These are phyloP conservation scores for Stomatorhinus ivindoensis DNA, from an alignment of 2,113 vertebrate species.

Conservation along the genomic window DNA sequence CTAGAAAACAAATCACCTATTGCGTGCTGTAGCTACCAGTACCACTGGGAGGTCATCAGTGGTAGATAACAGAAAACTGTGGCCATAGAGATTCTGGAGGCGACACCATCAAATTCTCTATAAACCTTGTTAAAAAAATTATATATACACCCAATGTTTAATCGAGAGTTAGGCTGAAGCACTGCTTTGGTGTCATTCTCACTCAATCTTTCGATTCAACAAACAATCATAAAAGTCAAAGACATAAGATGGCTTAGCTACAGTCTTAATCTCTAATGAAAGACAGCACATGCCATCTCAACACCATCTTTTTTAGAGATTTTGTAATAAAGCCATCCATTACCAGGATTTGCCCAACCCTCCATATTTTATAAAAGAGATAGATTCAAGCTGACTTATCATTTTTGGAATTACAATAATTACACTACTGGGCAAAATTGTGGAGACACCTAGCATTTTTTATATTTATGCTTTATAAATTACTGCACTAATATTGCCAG, in stretches of 20 bases:
- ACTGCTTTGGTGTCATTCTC: not conserved
- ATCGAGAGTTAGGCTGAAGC: not conserved
- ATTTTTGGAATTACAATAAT: not conserved
- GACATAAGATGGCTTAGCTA: not conserved
- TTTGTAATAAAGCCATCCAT: not conserved
- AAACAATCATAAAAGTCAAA: not conserved
- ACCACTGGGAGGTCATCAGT: not conserved
- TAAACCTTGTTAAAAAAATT: not conserved
- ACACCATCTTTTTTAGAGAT: not conserved
- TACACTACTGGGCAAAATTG: no score
- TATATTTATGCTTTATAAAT: not conserved
- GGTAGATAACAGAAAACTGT: not conserved
- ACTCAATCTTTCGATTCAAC: not conserved
- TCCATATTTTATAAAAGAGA: not conserved
- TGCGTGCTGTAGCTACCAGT: not conserved
- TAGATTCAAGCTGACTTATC: not conserved
- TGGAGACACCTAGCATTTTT: not conserved
- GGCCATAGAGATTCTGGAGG: not conserved
- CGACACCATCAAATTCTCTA: not conserved
- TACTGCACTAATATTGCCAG: not conserved
- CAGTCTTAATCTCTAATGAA: not conserved
- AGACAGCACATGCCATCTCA: not conserved
- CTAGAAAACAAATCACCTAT: not conserved
- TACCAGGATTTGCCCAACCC: not conserved
- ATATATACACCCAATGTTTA: not conserved